Evolutionary conservation across 2,113 vertebrate species (phyloP).

Genomic region (Glaucomys volans): DNA sequence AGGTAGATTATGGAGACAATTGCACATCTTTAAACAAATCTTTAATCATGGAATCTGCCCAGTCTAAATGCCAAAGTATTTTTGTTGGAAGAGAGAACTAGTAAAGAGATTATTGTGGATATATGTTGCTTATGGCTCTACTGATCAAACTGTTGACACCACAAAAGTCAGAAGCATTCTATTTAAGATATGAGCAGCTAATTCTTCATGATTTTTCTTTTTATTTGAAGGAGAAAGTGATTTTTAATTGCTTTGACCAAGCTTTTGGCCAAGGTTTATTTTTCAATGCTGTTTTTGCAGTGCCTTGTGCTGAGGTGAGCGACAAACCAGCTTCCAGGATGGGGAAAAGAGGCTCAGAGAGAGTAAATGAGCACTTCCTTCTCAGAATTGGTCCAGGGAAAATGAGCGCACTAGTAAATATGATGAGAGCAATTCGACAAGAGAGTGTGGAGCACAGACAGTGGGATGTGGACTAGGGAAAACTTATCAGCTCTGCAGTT

Average conservation of each 20-base stretch:
- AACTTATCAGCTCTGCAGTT: not conserved
- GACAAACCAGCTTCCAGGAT: not conserved
- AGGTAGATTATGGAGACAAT: conserved; percentile 7
- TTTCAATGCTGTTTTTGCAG: not conserved
- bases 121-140: not conserved
- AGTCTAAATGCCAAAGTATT: not conserved
- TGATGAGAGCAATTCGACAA: not conserved
- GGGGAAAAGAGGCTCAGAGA: not conserved
- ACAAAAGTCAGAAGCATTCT: not conserved
- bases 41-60: conserved; percentile 39
- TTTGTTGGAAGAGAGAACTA: not conserved
- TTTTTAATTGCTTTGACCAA: not conserved
- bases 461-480: not conserved
- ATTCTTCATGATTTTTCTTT: not conserved
- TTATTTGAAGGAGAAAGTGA: not conserved
- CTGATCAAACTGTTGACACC: not conserved
- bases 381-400: not conserved
- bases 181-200: not conserved
- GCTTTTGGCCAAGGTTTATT: not conserved
- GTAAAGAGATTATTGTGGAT: not conserved
- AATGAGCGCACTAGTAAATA: not conserved
- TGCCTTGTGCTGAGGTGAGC: not conserved
- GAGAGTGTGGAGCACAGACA: not conserved
- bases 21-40: not conserved
- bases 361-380: not conserved